Evolutionary conservation across 2,113 vertebrate species (phyloP).

Genomic region (Sylvia atricapilla): DNA sequence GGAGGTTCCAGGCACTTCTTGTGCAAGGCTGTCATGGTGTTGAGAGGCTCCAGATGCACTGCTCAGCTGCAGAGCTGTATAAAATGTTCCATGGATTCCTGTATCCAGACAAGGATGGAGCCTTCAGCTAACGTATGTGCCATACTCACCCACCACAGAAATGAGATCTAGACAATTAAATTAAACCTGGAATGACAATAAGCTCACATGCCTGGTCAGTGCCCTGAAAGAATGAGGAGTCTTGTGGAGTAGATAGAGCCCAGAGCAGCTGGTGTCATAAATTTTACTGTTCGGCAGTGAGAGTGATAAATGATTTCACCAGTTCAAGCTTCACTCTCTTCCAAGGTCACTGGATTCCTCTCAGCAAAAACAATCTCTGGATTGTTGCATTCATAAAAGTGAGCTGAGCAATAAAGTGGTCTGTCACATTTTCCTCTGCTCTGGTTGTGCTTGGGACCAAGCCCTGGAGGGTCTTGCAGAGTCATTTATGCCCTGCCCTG

Average conservation of each 20-base stretch:
- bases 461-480: background rate
- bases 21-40: background rate
- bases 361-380: background rate
- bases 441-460: background rate
- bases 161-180: background rate
- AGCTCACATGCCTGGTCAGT: background rate
- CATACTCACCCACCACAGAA: background rate
- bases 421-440: background rate
- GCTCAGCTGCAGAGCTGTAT: background rate
- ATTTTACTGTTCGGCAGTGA: background rate
- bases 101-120: background rate
- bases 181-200: background rate
- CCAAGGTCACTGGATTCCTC: background rate
- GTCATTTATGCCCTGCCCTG: background rate
- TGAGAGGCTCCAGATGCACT: background rate
- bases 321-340: background rate
- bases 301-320: constrained; percentile 3
- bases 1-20: background rate
- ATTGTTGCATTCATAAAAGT: background rate
- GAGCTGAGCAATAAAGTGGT: background rate
- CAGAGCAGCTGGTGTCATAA: background rate
- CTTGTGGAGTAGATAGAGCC: background rate
- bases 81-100: rapidly evolving
- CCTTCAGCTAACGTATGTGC: background rate
- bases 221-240: background rate